Evolutionary conservation across 2,797 vertebrate species (phyloP).

Genomic region (Muraenolepis orangiensis): DNA sequence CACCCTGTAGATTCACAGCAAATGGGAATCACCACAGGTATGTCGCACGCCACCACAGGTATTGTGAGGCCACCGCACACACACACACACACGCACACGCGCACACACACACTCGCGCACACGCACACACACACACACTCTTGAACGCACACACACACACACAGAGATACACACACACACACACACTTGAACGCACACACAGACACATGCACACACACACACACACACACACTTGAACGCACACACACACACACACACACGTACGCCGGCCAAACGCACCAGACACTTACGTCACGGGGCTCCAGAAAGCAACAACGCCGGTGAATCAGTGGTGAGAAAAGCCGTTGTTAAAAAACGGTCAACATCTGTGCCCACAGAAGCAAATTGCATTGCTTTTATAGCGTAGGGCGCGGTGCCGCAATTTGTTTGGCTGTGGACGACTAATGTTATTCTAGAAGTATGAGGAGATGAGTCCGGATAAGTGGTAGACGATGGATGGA

Average conservation of each 20-base stretch:
- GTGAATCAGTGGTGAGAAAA: neutral
- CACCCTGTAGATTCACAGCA: constrained; percentile 61
- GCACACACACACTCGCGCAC: too few relatives aligned
- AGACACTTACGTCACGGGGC: neutral
- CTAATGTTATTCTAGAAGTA: too few relatives aligned
- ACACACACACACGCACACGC: constrained; percentile 9
- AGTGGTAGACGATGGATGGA: too few relatives aligned
- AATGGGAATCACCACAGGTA: constrained; percentile 66
- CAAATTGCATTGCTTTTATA: neutral
- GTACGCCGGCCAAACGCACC: constrained; percentile 10
- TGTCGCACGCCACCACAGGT: constrained; percentile 36
- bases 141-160: too few relatives aligned
- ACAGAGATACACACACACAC: too few relatives aligned
- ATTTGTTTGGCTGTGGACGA: neutral
- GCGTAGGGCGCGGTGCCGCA: neutral
- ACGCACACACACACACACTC: too few relatives aligned
- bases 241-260: neutral
- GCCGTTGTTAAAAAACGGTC: neutral
- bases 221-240: neutral
- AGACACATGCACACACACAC: neutral
- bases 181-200: neutral
- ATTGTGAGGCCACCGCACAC: constrained; percentile 34
- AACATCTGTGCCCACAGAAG: neutral
- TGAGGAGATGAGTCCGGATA: too few relatives aligned
- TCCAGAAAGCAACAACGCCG: neutral